Conservation (phyloP, 2,797 vertebrate genomes). For the Lacerta bilineata region DNA sequence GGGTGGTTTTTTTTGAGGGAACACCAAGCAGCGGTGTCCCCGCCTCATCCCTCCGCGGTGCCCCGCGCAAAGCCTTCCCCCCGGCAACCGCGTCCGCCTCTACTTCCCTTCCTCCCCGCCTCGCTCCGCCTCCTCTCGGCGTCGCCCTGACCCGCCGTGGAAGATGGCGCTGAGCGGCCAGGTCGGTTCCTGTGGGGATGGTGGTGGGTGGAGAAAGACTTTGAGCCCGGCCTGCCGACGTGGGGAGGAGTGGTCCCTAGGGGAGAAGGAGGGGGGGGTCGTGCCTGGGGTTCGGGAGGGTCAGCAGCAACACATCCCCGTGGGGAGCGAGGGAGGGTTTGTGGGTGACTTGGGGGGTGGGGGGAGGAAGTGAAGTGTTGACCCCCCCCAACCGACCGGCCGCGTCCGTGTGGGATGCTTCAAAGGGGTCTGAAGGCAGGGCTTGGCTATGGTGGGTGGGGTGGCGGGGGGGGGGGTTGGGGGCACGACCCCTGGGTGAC, state of each 20-base stretch:
- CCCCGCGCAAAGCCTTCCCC: neutral
- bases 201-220: neutral
- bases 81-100: neutral
- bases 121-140: neutral
- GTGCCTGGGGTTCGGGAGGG: neutral
- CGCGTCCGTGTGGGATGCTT: neutral
- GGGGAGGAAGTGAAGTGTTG: neutral
- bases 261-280: neutral
- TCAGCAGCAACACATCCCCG: neutral
- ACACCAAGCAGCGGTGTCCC: no score
- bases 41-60: no score
- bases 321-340: neutral
- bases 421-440: no score
- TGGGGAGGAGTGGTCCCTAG: neutral
- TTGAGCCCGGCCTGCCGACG: neutral
- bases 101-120: neutral
- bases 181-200: neutral
- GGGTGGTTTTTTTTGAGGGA: no score
- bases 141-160: neutral
- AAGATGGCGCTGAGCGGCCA: conserved; percentile 3
- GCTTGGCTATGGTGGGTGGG: no score
- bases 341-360: neutral
- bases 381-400: neutral
- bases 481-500: no score
- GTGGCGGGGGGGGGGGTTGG: no score